Evolutionary conservation across 1,140 invertebrate species (phyloP).

Genomic region (Heliothis virescens): DNA sequence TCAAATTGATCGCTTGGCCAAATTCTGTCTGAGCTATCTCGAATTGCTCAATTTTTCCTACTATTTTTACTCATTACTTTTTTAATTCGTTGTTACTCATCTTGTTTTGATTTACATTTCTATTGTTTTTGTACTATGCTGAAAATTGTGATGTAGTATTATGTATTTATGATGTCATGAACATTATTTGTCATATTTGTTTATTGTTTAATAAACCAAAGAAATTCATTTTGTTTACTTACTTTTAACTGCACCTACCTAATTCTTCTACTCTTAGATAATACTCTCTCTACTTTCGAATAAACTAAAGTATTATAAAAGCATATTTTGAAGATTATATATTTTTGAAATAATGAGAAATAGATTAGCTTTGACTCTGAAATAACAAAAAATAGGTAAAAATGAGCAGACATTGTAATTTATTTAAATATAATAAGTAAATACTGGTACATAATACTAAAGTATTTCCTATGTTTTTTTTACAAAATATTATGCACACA

Average conservation of each 20-base stretch:
- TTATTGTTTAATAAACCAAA: slow-evolving; percentile 38
- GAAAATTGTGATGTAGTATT: background rate
- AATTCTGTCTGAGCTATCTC: background rate
- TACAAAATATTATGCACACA: no score
- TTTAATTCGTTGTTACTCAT: background rate
- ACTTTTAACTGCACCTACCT: background rate
- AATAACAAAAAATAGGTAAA: no score
- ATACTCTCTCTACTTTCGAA: no score
- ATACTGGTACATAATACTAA: no score
- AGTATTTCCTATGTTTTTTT: no score
- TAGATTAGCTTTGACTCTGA: no score
- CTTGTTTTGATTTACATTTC: background rate
- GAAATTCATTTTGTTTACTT: slow-evolving; percentile 20
- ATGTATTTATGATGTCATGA: background rate
- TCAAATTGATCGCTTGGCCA: background rate
- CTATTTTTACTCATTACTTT: slow-evolving; percentile 10
- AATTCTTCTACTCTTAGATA: no score
- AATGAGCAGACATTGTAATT: no score
- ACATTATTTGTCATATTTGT: background rate
- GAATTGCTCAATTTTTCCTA: slow-evolving; percentile 10
- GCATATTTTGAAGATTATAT: no score
- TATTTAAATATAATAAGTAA: no score
- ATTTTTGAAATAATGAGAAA: no score
- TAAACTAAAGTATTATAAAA: no score
- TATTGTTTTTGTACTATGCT: background rate